phyloP scores from a whole-genome alignment of 2,113 vertebrate genomes.

The Phalacrocorax aristotelis region DNA sequence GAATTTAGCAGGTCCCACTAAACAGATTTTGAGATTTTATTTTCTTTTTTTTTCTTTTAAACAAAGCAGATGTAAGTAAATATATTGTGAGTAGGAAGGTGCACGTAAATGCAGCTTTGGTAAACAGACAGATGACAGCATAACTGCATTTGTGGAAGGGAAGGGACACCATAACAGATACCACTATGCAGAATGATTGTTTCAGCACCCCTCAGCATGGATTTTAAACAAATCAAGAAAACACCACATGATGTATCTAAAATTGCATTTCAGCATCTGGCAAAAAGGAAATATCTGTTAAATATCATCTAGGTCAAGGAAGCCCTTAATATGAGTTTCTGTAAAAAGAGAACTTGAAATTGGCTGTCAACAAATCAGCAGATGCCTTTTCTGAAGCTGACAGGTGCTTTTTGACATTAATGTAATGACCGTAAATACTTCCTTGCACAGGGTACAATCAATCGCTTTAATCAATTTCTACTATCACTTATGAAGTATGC shows the following conservation, averaged over 20 bases:
- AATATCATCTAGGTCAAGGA: not conserved
- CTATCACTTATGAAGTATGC: not conserved
- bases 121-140: not conserved
- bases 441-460: not conserved
- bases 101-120: not conserved
- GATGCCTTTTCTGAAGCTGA: constrained; percentile 44
- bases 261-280: constrained; percentile 35
- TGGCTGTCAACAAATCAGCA: constrained; percentile 46
- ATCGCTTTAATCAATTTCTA: constrained; percentile 51
- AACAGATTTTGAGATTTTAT: not conserved
- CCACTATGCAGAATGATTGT: not conserved
- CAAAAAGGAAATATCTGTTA: constrained; percentile 37
- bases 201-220: constrained; percentile 10
- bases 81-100: not conserved
- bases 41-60: not conserved
- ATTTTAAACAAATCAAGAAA: constrained; percentile 29
- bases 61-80: not conserved
- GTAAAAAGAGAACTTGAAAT: constrained; percentile 56
- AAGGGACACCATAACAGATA: not conserved
- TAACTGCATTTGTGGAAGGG: not conserved
- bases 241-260: constrained; percentile 22
- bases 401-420: constrained; percentile 29
- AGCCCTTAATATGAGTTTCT: constrained; percentile 39
- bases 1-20: not conserved
- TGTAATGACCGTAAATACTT: constrained; percentile 38